Evolutionary conservation across 2,113 vertebrate genomes (phyloP).

Genomic region (Barnardius zonarius): DNA sequence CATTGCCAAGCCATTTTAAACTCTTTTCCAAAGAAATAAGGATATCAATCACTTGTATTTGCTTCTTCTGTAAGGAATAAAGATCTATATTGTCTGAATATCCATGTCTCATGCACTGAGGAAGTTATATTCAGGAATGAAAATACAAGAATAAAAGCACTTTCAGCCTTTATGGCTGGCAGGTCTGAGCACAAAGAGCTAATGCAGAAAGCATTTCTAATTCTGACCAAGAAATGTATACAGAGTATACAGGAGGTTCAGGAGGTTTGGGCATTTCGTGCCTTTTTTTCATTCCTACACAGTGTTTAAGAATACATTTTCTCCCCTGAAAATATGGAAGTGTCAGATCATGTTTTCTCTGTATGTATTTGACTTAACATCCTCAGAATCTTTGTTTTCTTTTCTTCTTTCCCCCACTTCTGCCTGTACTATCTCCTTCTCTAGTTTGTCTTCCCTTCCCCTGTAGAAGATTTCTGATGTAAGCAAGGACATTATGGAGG

Average conservation of each 20-base stretch:
- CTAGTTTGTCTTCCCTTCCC: background rate
- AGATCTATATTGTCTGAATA: background rate
- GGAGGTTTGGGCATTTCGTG: background rate
- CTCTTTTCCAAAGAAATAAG: constrained; percentile 32
- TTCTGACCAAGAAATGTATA: background rate
- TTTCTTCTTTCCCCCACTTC: background rate
- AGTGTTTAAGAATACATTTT: background rate
- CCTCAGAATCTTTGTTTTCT: background rate
- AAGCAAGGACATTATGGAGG: background rate
- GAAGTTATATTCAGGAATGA: background rate
- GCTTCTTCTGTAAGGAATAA: background rate
- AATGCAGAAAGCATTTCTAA: background rate
- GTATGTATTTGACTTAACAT: background rate
- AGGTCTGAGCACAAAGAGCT: background rate
- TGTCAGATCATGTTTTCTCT: constrained; percentile 12
- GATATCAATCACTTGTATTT: constrained; percentile 1
- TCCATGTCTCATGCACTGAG: background rate
- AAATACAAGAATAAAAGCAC: background rate
- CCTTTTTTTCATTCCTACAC: background rate
- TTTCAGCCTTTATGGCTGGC: background rate
- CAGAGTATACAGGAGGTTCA: background rate
- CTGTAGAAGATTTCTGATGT: background rate
- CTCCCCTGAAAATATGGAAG: background rate
- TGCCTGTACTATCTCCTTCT: background rate
- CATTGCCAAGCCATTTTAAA: constrained; percentile 47